Evolutionary conservation across 2,113 vertebrate species (phyloP), one percentile per base, ranked within the genome.

Genomic region (Shinisaurus crocodilurus): DNA sequence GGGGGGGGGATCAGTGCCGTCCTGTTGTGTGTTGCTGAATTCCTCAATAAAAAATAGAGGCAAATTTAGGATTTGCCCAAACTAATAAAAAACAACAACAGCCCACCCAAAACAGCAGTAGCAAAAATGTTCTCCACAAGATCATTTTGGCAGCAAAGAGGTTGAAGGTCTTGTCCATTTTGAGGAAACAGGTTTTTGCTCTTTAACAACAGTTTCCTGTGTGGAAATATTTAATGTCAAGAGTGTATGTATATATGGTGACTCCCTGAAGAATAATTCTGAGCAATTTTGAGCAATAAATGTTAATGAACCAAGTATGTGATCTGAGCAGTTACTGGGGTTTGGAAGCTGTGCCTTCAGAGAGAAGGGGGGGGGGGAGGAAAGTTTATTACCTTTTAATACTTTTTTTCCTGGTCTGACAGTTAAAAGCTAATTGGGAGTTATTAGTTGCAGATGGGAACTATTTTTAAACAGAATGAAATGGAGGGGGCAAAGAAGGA

Each of bases 361-460:
- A 79, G 23, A 70, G 76, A 81, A 92, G 92, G 80, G 88, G 77
- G 87, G 79, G 5, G n/a, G 6, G 20, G 83, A 92, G 90, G 91
- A 95, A 94, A 89, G 63, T 40, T 18, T 83, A 16, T 40, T 93
- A 0, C 6, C 34, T 87, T 91, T 95, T 85, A 77, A 92, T 88
- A 0, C 29, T 25, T 48, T 40, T 74, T 70, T 40, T 92, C 92
- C 34, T 92, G 20, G 43, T 85, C 23, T 92, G 88, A 88, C 86
- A 94, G 82, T 82, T 82, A 72, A 27, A 85, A 60, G 60, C 84
- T 89, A 91, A 94, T 79, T 91, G 82, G 75, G 91, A 93, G 74
- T 70, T 88, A 16, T 93, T 91, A 86, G 88, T 89, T 93, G 83
- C 69, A 74, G 87, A 82, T 83, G 91, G 37, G 88, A 94, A 80